Evolutionary conservation across 2,888 invertebrate species (phyloP), one percentile per base, ranked within the genome.

Genomic region (Dinocampus coccinellae): DNA sequence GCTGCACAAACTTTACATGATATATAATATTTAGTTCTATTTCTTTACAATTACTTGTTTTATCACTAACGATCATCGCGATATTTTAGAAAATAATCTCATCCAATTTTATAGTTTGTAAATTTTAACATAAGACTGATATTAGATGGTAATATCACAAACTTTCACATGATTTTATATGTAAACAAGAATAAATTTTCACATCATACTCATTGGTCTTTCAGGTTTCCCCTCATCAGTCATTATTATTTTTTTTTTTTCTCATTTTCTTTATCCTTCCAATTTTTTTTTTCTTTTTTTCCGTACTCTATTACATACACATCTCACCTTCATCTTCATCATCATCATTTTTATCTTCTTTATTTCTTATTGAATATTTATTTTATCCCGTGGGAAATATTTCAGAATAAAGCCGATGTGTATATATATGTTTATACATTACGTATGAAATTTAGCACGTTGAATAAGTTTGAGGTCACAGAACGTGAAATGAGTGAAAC

Each of bases 381-480:
- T 16, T 4, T 29, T 29, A 29, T 29, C 7, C 29, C 47, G 16
- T 47, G 39, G 39, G 39, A 39, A n/a, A n/a, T 39, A 13, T 39
- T 39, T 39, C 1, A 39, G 39, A n/a, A 39, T 39, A 13, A 39
- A 39, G 39, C 3, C 39, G n/a, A 13, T 13, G n/a, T 39, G 39
- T n/a, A n/a, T n/a, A n/a, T n/a, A n/a, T n/a, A n/a, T n/a, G n/a
- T n/a, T n/a, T 29, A 33, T 57, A 57, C 9, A 26, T 13, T 57
- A 7, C 36, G 53, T 52, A 34, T 29, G 36, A 64, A 77, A 55
- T 79, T 47, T 77, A 77, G 78, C 79, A 76, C 79, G 66, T 72
- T 76, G 79, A 78, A 80, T 76, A 75, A 76, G 75, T 73, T 69
- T 74, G 75, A 76, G 78, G 77, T 80, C 79, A 76, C 74, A 75